Percentiles rank a stretch among this genome's conserved stretches.
phyloP scores from a whole-genome alignment of 92 coral and sea anemone genomes.

The Montipora capitata region DNA sequence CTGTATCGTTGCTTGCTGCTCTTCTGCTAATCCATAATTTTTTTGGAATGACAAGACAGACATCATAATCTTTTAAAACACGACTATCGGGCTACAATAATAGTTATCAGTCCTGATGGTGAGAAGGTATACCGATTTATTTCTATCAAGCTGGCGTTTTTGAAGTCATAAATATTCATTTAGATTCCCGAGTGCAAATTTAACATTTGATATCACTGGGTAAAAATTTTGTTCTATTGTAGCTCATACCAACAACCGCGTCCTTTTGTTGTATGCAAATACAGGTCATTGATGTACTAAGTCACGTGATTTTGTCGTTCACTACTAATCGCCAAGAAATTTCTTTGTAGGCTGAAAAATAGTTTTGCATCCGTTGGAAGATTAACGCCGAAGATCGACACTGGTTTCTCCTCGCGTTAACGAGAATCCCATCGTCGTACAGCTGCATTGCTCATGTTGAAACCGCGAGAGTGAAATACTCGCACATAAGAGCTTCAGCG shows the following conservation, averaged over 20 bases:
- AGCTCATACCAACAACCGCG: not conserved
- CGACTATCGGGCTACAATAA: not conserved
- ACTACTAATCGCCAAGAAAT: conserved; percentile 24
- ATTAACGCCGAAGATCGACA: conserved; percentile 28
- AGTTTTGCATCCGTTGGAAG: conserved; percentile 44
- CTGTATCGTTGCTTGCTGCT: not conserved
- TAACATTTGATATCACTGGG: conserved; percentile 26
- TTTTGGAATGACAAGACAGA: not conserved
- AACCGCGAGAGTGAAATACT: conserved; percentile 10
- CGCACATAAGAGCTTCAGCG: not conserved
- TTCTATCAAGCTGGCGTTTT: conserved; percentile 2
- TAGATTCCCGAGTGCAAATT: conserved; percentile 18
- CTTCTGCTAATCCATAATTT: not conserved
- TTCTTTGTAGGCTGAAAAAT: conserved; percentile 40
- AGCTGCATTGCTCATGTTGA: conserved; percentile 32
- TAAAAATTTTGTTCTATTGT: not conserved
- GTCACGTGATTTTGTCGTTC: conserved; percentile 44
- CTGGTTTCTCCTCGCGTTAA: conserved; percentile 1
- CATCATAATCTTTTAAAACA: not conserved
- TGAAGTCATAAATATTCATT: conserved; percentile 19
- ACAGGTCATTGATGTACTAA: conserved; percentile 1
- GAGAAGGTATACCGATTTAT: not conserved
- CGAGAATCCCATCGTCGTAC: not conserved
- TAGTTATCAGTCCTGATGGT: not conserved
- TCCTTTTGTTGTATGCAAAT: conserved; percentile 43